Conservation (phyloP, 2,888 invertebrate genomes). For the Caradrina clavipalpis region DNA sequence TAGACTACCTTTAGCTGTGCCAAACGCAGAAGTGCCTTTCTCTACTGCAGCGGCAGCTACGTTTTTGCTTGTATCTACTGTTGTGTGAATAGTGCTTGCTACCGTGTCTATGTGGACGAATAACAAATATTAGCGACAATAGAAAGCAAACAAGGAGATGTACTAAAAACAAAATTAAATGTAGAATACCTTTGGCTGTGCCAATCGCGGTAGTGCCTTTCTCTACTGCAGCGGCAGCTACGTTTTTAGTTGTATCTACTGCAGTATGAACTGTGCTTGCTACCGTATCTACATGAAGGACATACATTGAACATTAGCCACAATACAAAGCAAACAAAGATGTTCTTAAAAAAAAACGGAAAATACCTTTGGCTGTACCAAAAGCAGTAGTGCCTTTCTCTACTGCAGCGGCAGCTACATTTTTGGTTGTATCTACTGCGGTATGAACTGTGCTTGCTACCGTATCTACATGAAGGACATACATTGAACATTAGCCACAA, state of each 20-base stretch:
- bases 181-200: conserved; percentile 62
- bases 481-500: conserved; percentile 22
- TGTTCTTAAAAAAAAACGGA: not conserved
- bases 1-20: conserved; percentile 17
- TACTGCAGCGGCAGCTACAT: conserved; percentile 63
- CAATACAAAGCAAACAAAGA: conserved; percentile 10
- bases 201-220: conserved; percentile 61
- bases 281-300: conserved; percentile 52
- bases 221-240: conserved; percentile 65
- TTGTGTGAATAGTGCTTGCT: conserved; percentile 29
- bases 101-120: conserved; percentile 21
- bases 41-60: conserved; percentile 18
- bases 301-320: conserved; percentile 15
- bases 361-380: conserved; percentile 65
- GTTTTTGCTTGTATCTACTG: conserved; percentile 37
- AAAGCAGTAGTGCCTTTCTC: conserved; percentile 63
- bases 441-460: conserved; percentile 60
- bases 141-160: conserved; percentile 1
- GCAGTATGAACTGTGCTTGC: conserved; percentile 62
- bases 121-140: conserved; percentile 3
- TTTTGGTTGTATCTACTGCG: conserved; percentile 70
- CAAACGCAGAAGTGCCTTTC: conserved; percentile 15
- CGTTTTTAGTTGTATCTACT: conserved; percentile 68
- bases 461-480: conserved; percentile 46
- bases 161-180: not conserved